Conservation (phyloP, 2,888 invertebrate genomes). For the Ormyrus rosae region DNA sequence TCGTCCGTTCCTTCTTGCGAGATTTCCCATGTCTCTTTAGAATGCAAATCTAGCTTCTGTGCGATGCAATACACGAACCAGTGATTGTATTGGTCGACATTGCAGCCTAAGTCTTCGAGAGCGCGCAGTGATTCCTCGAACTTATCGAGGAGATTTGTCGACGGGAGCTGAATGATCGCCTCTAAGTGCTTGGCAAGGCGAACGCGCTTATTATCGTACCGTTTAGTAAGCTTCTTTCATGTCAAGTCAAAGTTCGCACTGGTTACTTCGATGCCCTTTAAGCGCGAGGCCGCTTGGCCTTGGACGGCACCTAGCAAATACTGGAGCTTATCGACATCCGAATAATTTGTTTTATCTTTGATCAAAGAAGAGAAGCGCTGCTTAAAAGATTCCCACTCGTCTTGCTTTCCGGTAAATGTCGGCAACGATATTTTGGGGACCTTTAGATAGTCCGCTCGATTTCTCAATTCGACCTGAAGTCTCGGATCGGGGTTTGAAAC, state of each 20-base stretch:
- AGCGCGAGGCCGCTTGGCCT: not conserved
- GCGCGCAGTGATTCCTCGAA: not conserved
- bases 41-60: not conserved
- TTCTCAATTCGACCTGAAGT: not conserved
- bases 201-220: too few relatives aligned
- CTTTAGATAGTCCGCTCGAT: not conserved
- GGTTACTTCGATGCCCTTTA: not conserved
- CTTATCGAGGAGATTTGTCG: not conserved
- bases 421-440: too few relatives aligned
- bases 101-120: not conserved
- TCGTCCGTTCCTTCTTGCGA: not conserved
- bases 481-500: not conserved
- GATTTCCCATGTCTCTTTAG: constrained; percentile 7
- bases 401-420: too few relatives aligned
- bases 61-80: constrained; percentile 1
- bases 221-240: not conserved
- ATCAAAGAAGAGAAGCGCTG: not conserved
- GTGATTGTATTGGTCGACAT: not conserved
- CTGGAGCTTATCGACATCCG: not conserved
- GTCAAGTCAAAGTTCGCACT: not conserved
- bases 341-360: not conserved
- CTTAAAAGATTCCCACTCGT: too few relatives aligned
- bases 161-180: not conserved
- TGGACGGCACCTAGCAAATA: not conserved
- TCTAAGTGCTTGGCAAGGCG: not conserved